A percentile compares a stretch with the other conserved stretches of the same genome.
phyloP scores from a whole-genome alignment of 2,113 vertebrate genomes.

The Aegypius monachus region DNA sequence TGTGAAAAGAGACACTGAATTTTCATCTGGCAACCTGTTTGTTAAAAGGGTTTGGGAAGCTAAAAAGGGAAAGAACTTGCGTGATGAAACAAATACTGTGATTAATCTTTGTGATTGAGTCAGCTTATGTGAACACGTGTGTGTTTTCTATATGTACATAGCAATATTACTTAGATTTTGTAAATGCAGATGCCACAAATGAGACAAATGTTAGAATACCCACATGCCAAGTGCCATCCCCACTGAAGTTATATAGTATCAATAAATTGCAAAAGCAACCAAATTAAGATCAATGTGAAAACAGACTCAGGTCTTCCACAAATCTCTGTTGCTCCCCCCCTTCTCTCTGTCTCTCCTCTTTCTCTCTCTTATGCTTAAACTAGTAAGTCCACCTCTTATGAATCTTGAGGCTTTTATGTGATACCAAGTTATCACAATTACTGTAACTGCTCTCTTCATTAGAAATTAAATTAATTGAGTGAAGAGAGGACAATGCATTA shows the following conservation, averaged over 20 bases:
- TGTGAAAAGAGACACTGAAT: neutral
- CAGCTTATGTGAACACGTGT: neutral
- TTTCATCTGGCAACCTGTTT: neutral
- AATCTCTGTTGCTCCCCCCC: neutral
- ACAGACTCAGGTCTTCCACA: neutral
- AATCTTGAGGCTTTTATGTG: neutral
- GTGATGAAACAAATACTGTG: neutral
- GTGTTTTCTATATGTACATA: neutral
- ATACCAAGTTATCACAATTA: neutral
- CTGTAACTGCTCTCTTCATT: neutral
- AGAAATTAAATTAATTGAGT: neutral
- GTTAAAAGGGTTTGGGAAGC: neutral
- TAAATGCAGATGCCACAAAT: neutral
- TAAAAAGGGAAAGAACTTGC: neutral
- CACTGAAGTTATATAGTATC: neutral
- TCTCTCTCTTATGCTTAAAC: neutral
- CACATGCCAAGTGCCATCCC: neutral
- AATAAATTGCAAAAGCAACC: neutral
- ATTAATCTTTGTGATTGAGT: neutral
- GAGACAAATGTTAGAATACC: neutral
- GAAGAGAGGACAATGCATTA: neutral
- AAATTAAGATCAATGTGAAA: neutral
- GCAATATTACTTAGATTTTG: neutral
- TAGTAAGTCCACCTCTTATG: neutral
- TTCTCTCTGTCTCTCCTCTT: neutral